phyloP scores from a whole-genome alignment of 1,140 invertebrate genomes.

The Formica exsecta region DNA sequence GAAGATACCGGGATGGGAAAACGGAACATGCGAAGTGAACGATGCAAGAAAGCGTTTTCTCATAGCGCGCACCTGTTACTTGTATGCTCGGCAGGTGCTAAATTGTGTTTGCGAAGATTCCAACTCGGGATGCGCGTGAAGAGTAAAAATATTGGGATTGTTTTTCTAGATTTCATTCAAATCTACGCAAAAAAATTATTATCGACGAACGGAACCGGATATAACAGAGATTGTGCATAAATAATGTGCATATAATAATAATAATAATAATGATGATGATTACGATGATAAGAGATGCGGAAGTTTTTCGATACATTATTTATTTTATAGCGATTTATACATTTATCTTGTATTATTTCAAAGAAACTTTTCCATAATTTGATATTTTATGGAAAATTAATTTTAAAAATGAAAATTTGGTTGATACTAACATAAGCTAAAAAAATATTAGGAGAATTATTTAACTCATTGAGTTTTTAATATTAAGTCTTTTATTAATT shows the following conservation, averaged over 20 bases:
- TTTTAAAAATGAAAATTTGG: neutral
- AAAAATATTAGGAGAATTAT: no score
- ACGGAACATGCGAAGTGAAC: constrained; percentile 40
- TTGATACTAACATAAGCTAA: no score
- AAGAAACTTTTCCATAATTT: neutral
- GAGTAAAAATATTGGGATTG: neutral
- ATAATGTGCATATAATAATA: neutral
- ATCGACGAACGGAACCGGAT: neutral
- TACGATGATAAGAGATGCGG: neutral
- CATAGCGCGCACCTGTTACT: constrained; percentile 57
- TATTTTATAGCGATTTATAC: neutral
- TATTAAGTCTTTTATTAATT: neutral
- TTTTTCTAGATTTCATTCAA: neutral
- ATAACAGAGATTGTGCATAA: neutral
- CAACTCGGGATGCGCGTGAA: neutral
- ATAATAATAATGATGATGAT: neutral
- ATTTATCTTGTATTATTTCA: neutral
- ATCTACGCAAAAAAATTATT: neutral
- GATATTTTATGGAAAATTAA: neutral
- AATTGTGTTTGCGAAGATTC: constrained; percentile 6
- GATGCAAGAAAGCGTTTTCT: constrained; percentile 49
- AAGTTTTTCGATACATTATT: neutral
- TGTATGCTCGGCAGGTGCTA: constrained; percentile 29
- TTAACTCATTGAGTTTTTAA: neutral
- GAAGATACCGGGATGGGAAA: constrained; percentile 30